Percentiles rank a stretch among this genome's conserved stretches.
These are phyloP conservation scores for Anagyrus pseudococci DNA, from an alignment of 2,888 invertebrate species.

Conservation along the genomic window DNA sequence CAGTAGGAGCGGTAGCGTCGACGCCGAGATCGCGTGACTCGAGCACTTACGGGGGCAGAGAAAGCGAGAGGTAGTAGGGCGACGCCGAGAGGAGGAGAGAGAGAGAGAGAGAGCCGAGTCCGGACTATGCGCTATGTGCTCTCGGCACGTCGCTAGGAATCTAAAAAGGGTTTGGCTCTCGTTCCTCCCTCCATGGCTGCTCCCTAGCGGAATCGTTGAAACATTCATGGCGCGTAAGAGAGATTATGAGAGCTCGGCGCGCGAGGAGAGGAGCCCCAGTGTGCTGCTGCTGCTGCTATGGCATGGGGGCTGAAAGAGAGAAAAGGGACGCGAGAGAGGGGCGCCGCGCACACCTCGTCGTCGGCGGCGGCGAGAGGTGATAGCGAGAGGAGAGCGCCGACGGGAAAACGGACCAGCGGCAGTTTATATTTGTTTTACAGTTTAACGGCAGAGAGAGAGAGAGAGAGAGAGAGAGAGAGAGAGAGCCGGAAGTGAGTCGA, in stretches of 20 bases:
- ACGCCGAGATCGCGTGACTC: slow-evolving; percentile 12
- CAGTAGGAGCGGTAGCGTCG: not conserved
- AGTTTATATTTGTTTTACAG: slow-evolving; percentile 37
- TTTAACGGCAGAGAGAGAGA: slow-evolving; percentile 21
- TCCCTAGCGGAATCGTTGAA: slow-evolving; percentile 25
- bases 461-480: not conserved
- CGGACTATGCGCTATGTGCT: slow-evolving; percentile 2
- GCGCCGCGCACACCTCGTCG: too few species aligned
- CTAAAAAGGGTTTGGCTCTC: slow-evolving; percentile 23
- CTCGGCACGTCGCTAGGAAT: slow-evolving; percentile 26
- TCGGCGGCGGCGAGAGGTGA: too few species aligned
- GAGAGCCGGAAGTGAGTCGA: too few species aligned
- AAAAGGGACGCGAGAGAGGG: too few species aligned
- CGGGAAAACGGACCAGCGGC: not conserved
- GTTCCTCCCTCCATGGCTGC: not conserved
- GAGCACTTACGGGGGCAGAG: slow-evolving; percentile 5
- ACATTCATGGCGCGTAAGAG: slow-evolving; percentile 37
- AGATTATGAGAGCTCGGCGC: slow-evolving; percentile 36
- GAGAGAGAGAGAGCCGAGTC: too few species aligned
- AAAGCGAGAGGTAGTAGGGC: too few species aligned
- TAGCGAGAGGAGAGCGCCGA: not conserved
- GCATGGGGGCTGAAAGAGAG: slow-evolving; percentile 1
- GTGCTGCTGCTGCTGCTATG: not conserved
- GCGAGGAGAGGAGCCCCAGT: not conserved
- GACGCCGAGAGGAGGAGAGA: too few species aligned